Conservation (phyloP, 2,797 vertebrate species). For the Triplophysa bombifrons region DNA sequence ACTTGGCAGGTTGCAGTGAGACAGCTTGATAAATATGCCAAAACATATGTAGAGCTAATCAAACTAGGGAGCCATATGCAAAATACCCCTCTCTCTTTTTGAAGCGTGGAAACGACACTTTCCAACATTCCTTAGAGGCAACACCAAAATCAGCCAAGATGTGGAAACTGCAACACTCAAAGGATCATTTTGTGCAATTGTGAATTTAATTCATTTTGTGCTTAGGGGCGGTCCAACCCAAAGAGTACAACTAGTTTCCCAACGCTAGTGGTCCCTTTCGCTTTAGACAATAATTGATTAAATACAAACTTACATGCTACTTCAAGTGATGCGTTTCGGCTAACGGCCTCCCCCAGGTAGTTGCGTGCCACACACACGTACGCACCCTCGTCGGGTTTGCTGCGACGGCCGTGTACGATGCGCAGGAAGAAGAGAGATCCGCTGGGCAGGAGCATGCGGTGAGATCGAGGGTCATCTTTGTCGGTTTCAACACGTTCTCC, state of each 20-base stretch:
- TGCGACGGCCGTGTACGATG: constrained; percentile 94
- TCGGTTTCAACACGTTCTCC: constrained; percentile 97
- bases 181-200: constrained; percentile 25
- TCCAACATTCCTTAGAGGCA: constrained; percentile 6
- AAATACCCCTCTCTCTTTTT: constrained; percentile 2
- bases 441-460: constrained; percentile 96
- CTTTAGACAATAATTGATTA: constrained; percentile 8
- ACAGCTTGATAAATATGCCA: constrained; percentile 28
- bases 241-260: neutral
- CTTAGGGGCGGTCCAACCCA: neutral
- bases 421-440: constrained; percentile 97
- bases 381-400: constrained; percentile 96
- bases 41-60: constrained; percentile 19
- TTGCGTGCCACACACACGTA: constrained; percentile 97
- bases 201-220: constrained; percentile 54
- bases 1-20: constrained; percentile 1
- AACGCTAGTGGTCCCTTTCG: neutral
- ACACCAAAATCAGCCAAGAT: constrained; percentile 16
- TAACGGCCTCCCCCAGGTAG: constrained; percentile 97
- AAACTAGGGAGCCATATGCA: constrained; percentile 7
- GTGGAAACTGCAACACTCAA: neutral
- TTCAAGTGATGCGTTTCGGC: constrained; percentile 96
- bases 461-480: constrained; percentile 93
- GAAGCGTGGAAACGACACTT: constrained; percentile 7
- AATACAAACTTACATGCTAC: constrained; percentile 92